Conservation (phyloP, 2,888 invertebrate species). For the Leptura quadrifasciata region DNA sequence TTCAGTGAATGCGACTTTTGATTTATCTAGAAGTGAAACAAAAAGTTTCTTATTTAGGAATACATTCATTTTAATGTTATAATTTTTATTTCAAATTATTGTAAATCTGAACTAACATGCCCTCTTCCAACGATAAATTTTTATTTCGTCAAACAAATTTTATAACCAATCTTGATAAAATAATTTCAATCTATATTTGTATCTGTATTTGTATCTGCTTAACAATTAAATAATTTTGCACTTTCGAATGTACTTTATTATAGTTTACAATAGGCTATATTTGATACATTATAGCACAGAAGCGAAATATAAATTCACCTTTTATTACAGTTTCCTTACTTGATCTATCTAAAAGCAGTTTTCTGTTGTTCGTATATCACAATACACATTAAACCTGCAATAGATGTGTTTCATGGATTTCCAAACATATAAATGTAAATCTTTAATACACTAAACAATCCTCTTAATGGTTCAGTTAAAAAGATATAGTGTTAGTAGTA, state of each 20-base stretch:
- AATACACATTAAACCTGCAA: constrained; percentile 25
- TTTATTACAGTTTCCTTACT: constrained; percentile 12
- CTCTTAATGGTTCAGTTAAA: constrained; percentile 4
- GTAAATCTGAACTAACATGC: too few relatives aligned
- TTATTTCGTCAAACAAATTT: too few relatives aligned
- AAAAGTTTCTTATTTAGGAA: too few relatives aligned
- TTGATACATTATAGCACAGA: constrained; percentile 16
- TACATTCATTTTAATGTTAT: too few relatives aligned
- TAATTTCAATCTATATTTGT: too few relatives aligned
- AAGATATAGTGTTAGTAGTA: not conserved
- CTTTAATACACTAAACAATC: constrained; percentile 27
- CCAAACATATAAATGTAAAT: constrained; percentile 29
- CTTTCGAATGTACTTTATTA: not conserved
- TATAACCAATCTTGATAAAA: too few relatives aligned
- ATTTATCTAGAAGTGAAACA: too few relatives aligned
- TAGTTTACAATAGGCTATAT: not conserved
- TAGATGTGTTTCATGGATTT: constrained; percentile 32
- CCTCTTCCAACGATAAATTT: too few relatives aligned
- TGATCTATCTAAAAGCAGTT: constrained; percentile 26
- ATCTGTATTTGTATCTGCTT: too few relatives aligned
- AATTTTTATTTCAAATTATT: too few relatives aligned
- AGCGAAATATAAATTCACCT: constrained; percentile 22
- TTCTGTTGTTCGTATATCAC: constrained; percentile 23
- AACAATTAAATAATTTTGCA: not conserved
- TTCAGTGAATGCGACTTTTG: too few relatives aligned